A percentile compares a stretch with the other conserved stretches of the same genome.
phyloP scores from a whole-genome alignment of 2,797 vertebrate genomes.

The Halcyon leucocephala region DNA sequence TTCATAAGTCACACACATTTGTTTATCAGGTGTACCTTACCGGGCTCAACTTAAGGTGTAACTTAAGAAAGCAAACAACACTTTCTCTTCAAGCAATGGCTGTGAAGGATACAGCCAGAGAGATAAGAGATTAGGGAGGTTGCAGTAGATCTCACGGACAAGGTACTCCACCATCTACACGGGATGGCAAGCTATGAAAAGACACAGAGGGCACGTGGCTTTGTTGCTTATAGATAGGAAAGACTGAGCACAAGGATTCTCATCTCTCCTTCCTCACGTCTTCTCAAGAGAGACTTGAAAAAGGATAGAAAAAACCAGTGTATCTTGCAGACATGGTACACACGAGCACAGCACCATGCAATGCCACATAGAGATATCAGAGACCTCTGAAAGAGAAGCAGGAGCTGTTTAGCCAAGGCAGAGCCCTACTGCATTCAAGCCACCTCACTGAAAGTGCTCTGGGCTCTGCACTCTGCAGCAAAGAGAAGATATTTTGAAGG shows the following conservation, averaged over 20 bases:
- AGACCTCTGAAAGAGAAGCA: neutral
- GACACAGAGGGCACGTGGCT: neutral
- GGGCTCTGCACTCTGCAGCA: neutral
- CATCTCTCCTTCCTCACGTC: neutral
- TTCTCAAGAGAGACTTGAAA: neutral
- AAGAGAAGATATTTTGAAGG: neutral
- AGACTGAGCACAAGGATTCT: neutral
- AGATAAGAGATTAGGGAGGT: neutral
- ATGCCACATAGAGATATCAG: neutral
- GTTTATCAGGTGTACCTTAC: neutral
- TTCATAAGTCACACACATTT: neutral
- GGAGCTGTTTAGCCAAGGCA: neutral
- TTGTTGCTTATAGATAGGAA: neutral
- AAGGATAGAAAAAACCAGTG: neutral
- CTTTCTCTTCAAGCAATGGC: neutral
- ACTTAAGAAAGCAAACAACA: neutral
- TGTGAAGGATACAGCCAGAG: neutral
- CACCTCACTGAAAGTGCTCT: neutral
- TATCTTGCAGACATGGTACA: neutral
- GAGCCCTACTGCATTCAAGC: neutral
- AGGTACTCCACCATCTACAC: neutral
- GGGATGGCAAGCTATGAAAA: neutral
- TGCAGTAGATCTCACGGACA: neutral
- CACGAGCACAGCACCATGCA: rapidly evolving
- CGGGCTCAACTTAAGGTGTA: neutral